phyloP scores from a whole-genome alignment of 2,888 invertebrate species.

The Ceratothoa steindachneri region DNA sequence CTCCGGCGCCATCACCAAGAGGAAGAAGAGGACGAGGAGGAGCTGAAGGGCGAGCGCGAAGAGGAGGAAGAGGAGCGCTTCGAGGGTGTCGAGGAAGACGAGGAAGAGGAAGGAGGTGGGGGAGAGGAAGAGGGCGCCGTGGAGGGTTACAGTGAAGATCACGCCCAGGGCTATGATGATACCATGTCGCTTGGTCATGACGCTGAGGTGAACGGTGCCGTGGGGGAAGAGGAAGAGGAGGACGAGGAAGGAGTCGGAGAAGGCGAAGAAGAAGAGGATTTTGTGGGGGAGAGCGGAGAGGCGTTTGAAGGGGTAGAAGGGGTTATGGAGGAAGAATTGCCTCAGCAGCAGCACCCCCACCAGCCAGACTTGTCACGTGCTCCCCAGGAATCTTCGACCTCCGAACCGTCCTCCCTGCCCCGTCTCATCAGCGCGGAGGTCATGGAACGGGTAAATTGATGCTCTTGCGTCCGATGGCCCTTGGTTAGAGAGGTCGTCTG shows the following conservation, averaged over 20 bases:
- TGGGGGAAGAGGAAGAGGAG: not conserved
- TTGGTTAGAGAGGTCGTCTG: no score
- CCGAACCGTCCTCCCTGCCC: not conserved
- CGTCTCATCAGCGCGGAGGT: not conserved
- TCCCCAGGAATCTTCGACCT: no score
- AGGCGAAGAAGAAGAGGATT: not conserved
- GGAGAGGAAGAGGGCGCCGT: not conserved
- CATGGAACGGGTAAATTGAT: not conserved
- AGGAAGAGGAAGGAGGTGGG: not conserved
- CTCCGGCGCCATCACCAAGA: conserved; percentile 5
- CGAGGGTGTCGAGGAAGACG: conserved; percentile 5
- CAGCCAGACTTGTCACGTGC: conserved; percentile 1
- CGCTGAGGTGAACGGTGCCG: not conserved
- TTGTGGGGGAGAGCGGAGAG: not conserved
- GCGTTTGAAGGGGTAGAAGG: not conserved
- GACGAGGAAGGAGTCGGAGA: not conserved
- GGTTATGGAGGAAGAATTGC: not conserved
- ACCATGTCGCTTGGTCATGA: not conserved
- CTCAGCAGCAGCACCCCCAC: not conserved
- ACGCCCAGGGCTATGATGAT: not conserved
- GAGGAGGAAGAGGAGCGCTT: conserved; percentile 9
- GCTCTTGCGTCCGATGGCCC: not conserved
- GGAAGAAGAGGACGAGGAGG: not conserved
- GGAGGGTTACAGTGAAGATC: not conserved
- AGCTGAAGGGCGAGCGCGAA: not conserved